phyloP scores from a whole-genome alignment of 2,113 vertebrate genomes.

The Chloroceryle aenea region DNA sequence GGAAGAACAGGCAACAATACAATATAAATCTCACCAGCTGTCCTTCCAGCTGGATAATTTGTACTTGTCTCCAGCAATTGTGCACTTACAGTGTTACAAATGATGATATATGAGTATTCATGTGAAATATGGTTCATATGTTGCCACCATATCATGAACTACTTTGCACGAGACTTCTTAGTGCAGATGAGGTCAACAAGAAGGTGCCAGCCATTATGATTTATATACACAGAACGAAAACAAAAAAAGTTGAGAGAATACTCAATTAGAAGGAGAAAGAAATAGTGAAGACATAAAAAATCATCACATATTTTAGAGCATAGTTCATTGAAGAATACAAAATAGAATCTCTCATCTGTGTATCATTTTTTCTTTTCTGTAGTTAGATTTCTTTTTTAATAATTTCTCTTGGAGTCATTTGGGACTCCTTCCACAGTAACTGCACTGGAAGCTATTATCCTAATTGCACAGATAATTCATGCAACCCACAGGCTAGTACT shows the following conservation, averaged over 20 bases:
- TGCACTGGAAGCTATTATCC: slow-evolving; percentile 27
- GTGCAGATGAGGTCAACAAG: background rate
- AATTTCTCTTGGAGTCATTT: background rate
- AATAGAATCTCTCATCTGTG: background rate
- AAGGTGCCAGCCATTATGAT: background rate
- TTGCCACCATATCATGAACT: background rate
- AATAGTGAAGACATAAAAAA: background rate
- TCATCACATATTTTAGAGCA: background rate
- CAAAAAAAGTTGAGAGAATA: background rate
- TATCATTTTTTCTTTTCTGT: background rate
- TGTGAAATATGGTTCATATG: slow-evolving; percentile 15
- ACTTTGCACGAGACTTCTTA: background rate
- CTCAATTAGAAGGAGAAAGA: background rate
- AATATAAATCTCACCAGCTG: background rate
- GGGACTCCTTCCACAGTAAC: background rate
- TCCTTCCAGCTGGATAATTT: slow-evolving; percentile 17
- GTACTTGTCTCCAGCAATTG: background rate
- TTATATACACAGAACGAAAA: background rate
- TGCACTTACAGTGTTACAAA: background rate
- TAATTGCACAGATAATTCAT: background rate
- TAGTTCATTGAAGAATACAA: background rate
- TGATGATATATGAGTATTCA: background rate
- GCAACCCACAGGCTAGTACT: background rate
- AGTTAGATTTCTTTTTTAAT: background rate
- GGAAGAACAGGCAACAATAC: background rate